Evolutionary conservation across 2,797 vertebrate genomes (phyloP).

Genomic region (Myotis pilosus): DNA sequence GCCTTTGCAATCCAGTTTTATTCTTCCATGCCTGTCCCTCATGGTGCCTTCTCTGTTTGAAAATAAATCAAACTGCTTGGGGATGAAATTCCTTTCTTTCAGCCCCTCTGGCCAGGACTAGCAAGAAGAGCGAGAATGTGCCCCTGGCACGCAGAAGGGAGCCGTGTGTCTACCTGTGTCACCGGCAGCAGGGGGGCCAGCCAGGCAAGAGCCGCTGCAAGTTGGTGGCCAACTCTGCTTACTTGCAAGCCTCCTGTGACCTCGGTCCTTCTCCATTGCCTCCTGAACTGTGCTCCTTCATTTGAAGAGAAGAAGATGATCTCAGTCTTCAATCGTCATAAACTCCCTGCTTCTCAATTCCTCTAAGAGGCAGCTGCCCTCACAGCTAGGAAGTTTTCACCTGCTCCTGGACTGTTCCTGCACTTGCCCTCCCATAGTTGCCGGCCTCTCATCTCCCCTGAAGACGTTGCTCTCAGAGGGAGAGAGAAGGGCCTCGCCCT

Average conservation of each 20-base stretch:
- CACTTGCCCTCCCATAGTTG: background rate
- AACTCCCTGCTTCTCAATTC: background rate
- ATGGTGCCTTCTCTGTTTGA: background rate
- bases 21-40: background rate
- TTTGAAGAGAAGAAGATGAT: background rate
- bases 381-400: background rate
- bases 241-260: background rate
- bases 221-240: background rate
- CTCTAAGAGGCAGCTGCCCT: background rate
- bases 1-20: background rate
- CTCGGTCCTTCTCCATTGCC: background rate
- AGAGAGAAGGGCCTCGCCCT: background rate
- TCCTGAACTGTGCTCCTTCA: background rate
- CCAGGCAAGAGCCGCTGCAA: background rate
- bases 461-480: background rate
- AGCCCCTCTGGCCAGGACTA: background rate
- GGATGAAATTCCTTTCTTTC: background rate
- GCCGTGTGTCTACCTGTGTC: accelerated
- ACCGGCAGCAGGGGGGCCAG: accelerated
- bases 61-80: background rate
- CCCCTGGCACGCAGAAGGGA: background rate
- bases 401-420: accelerated
- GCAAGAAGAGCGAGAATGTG: background rate
- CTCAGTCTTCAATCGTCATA: background rate
- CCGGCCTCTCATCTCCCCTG: background rate